These are phyloP conservation scores for Caenorhabditis sp. DNA, from an alignment of 2,888 invertebrate genomes.

Conservation along the genomic window DNA sequence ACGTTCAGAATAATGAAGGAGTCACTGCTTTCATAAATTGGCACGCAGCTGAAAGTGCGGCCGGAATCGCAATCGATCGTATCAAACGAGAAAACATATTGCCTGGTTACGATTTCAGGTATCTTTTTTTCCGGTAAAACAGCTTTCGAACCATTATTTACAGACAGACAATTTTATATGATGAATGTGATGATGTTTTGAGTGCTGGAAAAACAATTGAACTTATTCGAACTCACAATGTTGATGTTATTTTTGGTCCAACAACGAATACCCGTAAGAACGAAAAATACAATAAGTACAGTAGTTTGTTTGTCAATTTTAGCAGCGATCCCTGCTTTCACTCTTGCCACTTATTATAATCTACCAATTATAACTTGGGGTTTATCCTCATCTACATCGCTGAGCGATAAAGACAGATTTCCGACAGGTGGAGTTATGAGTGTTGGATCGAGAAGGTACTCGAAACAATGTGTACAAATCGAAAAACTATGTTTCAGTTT, in stretches of 20 bases:
- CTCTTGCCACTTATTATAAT: conserved; percentile 49
- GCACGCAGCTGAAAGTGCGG: conserved; percentile 38
- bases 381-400: conserved; percentile 36
- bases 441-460: conserved; percentile 47
- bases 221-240: conserved; percentile 32
- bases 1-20: conserved; percentile 24
- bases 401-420: conserved; percentile 43
- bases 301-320: background rate
- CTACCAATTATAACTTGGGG: conserved; percentile 55
- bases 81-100: conserved; percentile 31
- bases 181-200: conserved; percentile 54
- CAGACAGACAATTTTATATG: conserved; percentile 29
- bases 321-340: conserved; percentile 49
- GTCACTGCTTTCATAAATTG: conserved; percentile 20
- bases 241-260: conserved; percentile 58
- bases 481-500: too few relatives aligned
- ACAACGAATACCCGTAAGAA: conserved; percentile 51
- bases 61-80: conserved; percentile 41
- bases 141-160: too few relatives aligned
- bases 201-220: conserved; percentile 49
- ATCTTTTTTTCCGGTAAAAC: background rate
- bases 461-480: conserved; percentile 63
- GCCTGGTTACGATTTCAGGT: conserved; percentile 34
- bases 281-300: background rate
- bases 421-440: conserved; percentile 45